A percentile compares a stretch with the other conserved stretches of the same genome.
These are phyloP conservation scores for Drosophila testacea DNA, from an alignment of 2,888 invertebrate genomes.

Conservation along the genomic window DNA sequence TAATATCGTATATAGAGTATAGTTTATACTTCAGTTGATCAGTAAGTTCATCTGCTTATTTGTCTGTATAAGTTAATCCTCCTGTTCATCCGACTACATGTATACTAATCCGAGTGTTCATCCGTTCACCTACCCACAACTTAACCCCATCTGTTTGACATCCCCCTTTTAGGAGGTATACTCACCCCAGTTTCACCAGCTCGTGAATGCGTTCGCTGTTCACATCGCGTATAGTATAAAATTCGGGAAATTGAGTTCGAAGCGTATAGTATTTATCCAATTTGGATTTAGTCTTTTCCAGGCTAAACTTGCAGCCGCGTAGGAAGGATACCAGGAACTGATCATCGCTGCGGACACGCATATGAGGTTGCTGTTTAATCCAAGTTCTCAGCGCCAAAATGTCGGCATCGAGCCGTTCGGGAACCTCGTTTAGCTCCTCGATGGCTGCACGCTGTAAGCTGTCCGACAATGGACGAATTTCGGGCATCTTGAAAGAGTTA, in stretches of 20 bases:
- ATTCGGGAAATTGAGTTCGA: slow-evolving; percentile 87
- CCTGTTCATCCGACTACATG: no score
- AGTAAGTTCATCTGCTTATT: no score
- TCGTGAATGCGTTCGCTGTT: slow-evolving; percentile 60
- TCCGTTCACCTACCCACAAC: no score
- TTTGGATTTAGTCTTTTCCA: slow-evolving; percentile 86
- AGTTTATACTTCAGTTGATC: no score
- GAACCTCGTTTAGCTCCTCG: slow-evolving; percentile 86
- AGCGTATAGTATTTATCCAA: slow-evolving; percentile 87
- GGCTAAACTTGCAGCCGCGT: slow-evolving; percentile 86
- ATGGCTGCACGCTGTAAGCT: slow-evolving; percentile 82
- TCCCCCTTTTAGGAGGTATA: not conserved
- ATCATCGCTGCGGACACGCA: slow-evolving; percentile 82
- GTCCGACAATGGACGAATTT: slow-evolving; percentile 71
- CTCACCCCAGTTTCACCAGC: slow-evolving; percentile 68
- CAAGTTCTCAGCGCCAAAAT: slow-evolving; percentile 85
- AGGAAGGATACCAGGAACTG: slow-evolving; percentile 86
- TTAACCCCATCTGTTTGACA: no score
- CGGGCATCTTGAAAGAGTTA: slow-evolving; percentile 36
- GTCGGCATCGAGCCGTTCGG: slow-evolving; percentile 76
- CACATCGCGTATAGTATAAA: slow-evolving; percentile 83
- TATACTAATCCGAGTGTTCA: no score
- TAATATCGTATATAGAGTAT: no score
- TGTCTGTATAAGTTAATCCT: no score
- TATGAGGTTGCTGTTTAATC: slow-evolving; percentile 86